A percentile compares a stretch with the other conserved stretches of the same genome.
Conservation (phyloP, 23 tunicate genomes). For the Clavelina lepadiformis region DNA sequence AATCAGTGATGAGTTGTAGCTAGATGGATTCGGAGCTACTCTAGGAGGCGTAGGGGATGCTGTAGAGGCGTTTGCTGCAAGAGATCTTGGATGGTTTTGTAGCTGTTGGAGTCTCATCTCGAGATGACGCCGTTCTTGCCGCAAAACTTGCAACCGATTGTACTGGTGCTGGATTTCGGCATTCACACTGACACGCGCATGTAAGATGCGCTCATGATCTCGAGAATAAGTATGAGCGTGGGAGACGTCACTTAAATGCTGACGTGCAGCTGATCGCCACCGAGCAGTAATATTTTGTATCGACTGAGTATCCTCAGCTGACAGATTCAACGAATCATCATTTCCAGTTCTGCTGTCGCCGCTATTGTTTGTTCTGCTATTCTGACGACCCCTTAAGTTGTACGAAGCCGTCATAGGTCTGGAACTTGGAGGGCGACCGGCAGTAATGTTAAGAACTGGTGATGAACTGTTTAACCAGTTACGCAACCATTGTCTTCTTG, state of each 20-base stretch:
- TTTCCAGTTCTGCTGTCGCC: neutral
- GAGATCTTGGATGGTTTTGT: too few species aligned
- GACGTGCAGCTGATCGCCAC: neutral
- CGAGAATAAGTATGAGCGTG: constrained; percentile 51
- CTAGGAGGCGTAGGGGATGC: too few species aligned
- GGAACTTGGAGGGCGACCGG: constrained; percentile 6
- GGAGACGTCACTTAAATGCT: constrained; percentile 13
- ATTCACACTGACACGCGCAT: constrained; percentile 84
- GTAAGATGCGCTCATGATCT: constrained; percentile 62
- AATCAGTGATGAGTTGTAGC: too few species aligned
- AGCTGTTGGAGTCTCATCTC: constrained; percentile 68
- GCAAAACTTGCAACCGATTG: constrained; percentile 46
- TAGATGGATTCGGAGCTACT: too few species aligned
- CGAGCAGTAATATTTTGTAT: too few species aligned
- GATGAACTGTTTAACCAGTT: constrained; percentile 3
- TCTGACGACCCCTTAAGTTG: constrained; percentile 14
- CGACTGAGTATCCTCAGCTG: too few species aligned
- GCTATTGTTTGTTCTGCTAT: neutral
- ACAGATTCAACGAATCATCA: neutral
- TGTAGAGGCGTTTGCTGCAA: too few species aligned
- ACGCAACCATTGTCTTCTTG: neutral
- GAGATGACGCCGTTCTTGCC: constrained; percentile 66
- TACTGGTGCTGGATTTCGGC: constrained; percentile 89
- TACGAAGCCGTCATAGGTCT: constrained; percentile 17
- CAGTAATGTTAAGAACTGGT: neutral